Conservation (phyloP, 2,113 vertebrate species). For the Hoplias malabaricus region DNA sequence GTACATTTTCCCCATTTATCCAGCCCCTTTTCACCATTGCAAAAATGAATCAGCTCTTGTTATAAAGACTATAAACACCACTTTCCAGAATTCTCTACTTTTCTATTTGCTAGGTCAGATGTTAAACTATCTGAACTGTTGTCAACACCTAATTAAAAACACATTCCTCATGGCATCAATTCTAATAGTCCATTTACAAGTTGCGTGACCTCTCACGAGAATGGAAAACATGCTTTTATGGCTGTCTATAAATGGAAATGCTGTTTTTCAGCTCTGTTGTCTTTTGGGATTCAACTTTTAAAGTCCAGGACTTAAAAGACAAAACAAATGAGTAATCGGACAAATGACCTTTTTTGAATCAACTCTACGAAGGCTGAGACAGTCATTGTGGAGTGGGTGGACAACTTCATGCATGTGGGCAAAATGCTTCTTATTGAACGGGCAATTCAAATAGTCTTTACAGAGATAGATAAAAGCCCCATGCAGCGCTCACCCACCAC, state of each 20-base stretch:
- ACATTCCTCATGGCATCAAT: neutral
- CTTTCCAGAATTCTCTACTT: neutral
- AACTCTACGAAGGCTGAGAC: too few species aligned
- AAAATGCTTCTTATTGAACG: too few species aligned
- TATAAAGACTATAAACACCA: neutral
- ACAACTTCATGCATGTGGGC: too few species aligned
- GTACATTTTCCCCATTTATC: neutral
- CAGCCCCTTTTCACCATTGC: neutral
- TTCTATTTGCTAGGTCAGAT: neutral
- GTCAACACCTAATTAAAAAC: neutral
- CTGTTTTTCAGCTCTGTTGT: neutral
- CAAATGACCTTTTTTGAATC: too few species aligned
- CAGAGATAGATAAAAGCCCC: too few species aligned
- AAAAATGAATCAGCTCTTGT: neutral
- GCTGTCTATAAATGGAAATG: conserved; percentile 8
- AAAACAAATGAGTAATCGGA: neutral
- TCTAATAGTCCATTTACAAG: neutral
- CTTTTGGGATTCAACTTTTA: neutral
- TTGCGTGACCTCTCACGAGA: neutral
- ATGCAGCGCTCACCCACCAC: too few species aligned
- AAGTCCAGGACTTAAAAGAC: neutral
- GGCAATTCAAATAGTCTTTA: too few species aligned
- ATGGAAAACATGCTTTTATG: neutral
- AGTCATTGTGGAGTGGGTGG: too few species aligned
- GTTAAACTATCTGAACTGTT: neutral